phyloP scores from a whole-genome alignment of 2,888 invertebrate species.

The Ophion ellenae region DNA sequence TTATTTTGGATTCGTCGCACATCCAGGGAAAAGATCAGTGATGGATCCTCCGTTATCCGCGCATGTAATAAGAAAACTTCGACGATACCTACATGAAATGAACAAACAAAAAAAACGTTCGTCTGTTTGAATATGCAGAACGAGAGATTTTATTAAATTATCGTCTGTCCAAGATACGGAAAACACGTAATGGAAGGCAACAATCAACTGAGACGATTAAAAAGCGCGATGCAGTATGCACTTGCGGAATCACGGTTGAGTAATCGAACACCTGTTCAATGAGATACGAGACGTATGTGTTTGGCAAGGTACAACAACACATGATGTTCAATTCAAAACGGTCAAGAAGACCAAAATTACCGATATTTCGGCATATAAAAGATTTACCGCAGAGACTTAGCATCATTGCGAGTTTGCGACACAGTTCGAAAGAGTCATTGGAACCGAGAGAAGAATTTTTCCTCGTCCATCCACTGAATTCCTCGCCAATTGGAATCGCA shows the following conservation, averaged over 20 bases:
- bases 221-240: background rate
- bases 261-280: conserved; percentile 23
- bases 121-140: background rate
- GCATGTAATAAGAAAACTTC: background rate
- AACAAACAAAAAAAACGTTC: background rate
- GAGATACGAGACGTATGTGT: background rate
- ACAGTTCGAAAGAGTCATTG: background rate
- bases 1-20: too few species aligned
- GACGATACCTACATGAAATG: too few species aligned
- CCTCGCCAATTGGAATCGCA: background rate
- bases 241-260: conserved; percentile 11
- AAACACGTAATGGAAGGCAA: background rate
- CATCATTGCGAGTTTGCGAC: background rate
- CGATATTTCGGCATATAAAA: conserved; percentile 21
- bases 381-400: background rate
- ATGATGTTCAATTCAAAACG: background rate
- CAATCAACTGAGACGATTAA: background rate
- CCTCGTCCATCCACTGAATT: background rate
- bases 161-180: background rate
- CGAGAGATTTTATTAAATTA: background rate
- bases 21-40: background rate
- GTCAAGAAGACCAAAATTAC: background rate
- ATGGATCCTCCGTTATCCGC: background rate
- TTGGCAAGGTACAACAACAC: background rate
- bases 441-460: background rate